A percentile compares a stretch with the other conserved stretches of the same genome.
phyloP scores from a whole-genome alignment of 1,140 invertebrate genomes.

The Drosophila seguyi region DNA sequence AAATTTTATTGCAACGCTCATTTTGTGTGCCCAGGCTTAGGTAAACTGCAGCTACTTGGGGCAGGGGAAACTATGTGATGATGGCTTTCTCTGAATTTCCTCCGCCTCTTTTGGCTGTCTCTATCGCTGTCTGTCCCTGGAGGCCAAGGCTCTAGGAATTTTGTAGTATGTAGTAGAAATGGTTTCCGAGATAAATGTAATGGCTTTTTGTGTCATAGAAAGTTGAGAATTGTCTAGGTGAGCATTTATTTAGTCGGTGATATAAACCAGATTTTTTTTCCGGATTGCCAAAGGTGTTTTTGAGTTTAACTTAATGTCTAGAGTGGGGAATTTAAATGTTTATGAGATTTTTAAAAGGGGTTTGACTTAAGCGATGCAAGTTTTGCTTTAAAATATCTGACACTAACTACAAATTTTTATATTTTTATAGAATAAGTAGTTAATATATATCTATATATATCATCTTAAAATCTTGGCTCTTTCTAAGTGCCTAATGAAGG shows the following conservation, averaged over 20 bases:
- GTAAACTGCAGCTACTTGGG: constrained; percentile 44
- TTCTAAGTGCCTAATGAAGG: too few species aligned
- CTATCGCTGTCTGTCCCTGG: constrained; percentile 20
- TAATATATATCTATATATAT: too few species aligned
- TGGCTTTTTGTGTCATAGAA: constrained; percentile 21
- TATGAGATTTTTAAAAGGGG: background rate
- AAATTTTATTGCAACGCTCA: constrained; percentile 68
- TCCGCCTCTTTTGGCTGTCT: constrained; percentile 1
- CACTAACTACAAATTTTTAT: too few species aligned
- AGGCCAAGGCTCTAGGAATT: constrained; percentile 28
- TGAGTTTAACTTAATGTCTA: background rate
- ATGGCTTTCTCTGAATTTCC: constrained; percentile 35
- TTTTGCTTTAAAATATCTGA: too few species aligned
- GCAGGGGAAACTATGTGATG: constrained; percentile 29
- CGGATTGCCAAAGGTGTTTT: background rate
- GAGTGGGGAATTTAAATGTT: background rate
- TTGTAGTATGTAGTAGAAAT: background rate
- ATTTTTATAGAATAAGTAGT: too few species aligned
- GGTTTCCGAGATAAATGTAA: constrained; percentile 37
- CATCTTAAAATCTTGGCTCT: too few species aligned
- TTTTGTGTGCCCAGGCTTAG: constrained; percentile 55
- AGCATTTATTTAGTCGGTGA: constrained; percentile 1
- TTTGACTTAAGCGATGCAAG: background rate
- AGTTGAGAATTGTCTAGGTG: constrained; percentile 22
- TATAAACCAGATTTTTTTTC: constrained; percentile 19